phyloP scores from a whole-genome alignment of 2,113 vertebrate genomes.

The Stegastes partitus region DNA sequence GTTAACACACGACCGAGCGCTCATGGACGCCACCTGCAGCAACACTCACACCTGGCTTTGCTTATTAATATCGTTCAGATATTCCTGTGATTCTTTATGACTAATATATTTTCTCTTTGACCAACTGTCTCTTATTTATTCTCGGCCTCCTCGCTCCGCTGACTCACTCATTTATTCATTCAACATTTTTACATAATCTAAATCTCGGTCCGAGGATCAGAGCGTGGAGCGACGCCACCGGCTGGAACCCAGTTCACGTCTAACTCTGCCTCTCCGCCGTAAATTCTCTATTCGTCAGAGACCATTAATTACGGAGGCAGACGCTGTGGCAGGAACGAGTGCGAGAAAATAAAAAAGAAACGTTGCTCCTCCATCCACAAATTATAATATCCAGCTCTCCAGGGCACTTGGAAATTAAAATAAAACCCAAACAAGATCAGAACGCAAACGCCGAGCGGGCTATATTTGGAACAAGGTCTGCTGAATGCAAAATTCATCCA shows the following conservation, averaged over 20 bases:
- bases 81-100: background rate
- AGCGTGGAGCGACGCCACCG: conserved; percentile 2
- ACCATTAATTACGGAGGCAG: conserved; percentile 57
- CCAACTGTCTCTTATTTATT: background rate
- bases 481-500: conserved; percentile 52
- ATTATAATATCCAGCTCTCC: conserved; percentile 69
- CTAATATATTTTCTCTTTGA: background rate
- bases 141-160: background rate
- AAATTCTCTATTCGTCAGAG: conserved; percentile 45
- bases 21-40: no score
- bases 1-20: no score
- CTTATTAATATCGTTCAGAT: background rate
- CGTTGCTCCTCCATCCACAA: conserved; percentile 54
- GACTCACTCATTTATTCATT: conserved; percentile 50
- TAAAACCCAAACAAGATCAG: conserved; percentile 72
- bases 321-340: conserved; percentile 35
- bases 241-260: background rate
- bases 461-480: conserved; percentile 69
- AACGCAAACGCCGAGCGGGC: conserved; percentile 34
- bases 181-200: conserved; percentile 40
- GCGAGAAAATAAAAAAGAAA: conserved; percentile 20
- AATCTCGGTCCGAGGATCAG: conserved; percentile 26
- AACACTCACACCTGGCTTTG: background rate
- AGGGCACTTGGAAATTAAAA: conserved; percentile 70
- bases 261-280: conserved; percentile 13